Percentiles rank a stretch among this genome's conserved stretches.
Evolutionary conservation across 2,797 vertebrate genomes (phyloP).

Genomic region (Macrochelys suwanniensis): DNA sequence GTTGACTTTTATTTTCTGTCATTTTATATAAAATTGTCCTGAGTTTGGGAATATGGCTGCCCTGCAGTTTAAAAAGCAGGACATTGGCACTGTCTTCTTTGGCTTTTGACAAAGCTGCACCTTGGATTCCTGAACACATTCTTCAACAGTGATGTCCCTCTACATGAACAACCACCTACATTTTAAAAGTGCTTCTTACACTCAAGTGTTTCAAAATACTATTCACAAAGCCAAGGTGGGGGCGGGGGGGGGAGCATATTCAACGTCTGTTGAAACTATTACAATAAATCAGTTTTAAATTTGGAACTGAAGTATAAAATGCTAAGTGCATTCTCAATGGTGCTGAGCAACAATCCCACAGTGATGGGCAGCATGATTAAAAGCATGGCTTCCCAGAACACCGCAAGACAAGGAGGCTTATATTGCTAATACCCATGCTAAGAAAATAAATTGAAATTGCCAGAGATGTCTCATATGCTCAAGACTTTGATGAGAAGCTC

Average conservation of each 20-base stretch:
- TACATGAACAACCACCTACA: background rate
- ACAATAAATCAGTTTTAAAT: background rate
- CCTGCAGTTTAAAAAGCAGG: conserved; percentile 25
- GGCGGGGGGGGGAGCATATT: background rate
- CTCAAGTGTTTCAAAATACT: conserved; percentile 8
- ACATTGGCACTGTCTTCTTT: background rate
- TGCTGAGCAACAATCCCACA: background rate
- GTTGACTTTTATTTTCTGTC: conserved; percentile 56
- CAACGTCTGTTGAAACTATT: conserved; percentile 15
- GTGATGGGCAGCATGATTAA: background rate
- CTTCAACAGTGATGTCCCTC: background rate
- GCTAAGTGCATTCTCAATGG: background rate
- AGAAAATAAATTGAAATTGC: background rate
- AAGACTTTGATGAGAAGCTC: background rate
- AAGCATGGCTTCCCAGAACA: conserved; percentile 21
- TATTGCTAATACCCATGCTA: background rate
- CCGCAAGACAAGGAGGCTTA: background rate
- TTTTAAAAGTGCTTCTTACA: conserved; percentile 27
- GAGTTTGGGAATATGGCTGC: conserved; percentile 18
- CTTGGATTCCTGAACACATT: conserved; percentile 3
- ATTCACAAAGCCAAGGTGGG: background rate
- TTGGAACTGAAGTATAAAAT: conserved; percentile 35
- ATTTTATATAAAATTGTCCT: background rate
- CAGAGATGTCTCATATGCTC: background rate
- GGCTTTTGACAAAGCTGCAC: conserved; percentile 13